Conservation (phyloP, 1,140 invertebrate genomes). For the Ips typographus region DNA sequence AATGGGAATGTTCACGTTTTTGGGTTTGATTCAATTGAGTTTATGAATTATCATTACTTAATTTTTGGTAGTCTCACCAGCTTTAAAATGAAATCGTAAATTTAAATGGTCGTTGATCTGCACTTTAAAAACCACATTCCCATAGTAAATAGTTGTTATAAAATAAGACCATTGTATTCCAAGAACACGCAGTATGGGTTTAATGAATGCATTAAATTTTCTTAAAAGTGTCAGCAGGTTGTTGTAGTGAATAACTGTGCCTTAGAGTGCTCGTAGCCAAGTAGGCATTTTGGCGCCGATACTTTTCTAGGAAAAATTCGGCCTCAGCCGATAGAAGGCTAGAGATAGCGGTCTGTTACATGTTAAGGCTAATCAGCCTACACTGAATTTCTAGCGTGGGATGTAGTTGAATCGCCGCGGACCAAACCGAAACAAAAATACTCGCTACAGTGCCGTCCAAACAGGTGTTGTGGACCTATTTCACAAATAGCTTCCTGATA, state of each 20-base stretch:
- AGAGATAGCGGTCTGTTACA: constrained; percentile 34
- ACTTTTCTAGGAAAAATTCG: constrained; percentile 30
- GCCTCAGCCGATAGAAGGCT: constrained; percentile 31
- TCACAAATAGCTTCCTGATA: constrained; percentile 27
- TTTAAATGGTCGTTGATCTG: neutral
- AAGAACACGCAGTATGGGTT: constrained; percentile 26
- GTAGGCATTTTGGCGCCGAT: constrained; percentile 34
- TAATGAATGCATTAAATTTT: constrained; percentile 34
- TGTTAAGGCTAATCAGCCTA: constrained; percentile 37
- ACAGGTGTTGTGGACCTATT: constrained; percentile 23
- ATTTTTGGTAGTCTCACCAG: neutral
- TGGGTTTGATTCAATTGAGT: too few relatives aligned
- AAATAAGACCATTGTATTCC: constrained; percentile 32
- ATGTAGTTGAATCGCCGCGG: constrained; percentile 29
- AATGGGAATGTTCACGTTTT: too few relatives aligned
- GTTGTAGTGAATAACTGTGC: constrained; percentile 29
- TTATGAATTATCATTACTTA: neutral
- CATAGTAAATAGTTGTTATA: constrained; percentile 22
- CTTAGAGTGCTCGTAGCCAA: constrained; percentile 17
- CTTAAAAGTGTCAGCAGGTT: constrained; percentile 35
- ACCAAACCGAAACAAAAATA: constrained; percentile 16
- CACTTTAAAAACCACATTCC: neutral
- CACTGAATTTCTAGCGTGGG: constrained; percentile 37
- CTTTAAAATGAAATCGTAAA: too few relatives aligned
- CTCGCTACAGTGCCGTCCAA: constrained; percentile 25